phyloP scores from a whole-genome alignment of 2,797 vertebrate genomes.

The Fistularia tabacaria region DNA sequence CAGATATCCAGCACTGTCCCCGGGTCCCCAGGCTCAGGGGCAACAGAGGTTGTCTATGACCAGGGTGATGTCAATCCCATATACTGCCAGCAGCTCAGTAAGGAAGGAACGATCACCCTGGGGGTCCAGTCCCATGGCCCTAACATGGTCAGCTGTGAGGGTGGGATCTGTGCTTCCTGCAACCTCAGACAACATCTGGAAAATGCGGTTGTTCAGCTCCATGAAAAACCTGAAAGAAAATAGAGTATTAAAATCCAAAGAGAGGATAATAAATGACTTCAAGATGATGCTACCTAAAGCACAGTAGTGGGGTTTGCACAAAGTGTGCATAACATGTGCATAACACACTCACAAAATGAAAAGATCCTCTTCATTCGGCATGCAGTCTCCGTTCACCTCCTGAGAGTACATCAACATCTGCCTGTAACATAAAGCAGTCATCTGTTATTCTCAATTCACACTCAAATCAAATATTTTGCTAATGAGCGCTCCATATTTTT shows the following conservation, averaged over 20 bases:
- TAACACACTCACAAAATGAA: constrained; percentile 90
- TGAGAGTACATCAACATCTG: constrained; percentile 96
- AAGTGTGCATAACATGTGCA: neutral
- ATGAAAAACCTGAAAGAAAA: constrained; percentile 87
- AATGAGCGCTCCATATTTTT: too few species aligned
- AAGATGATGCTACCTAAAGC: neutral
- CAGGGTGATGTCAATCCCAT: constrained; percentile 90
- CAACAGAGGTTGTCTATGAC: constrained; percentile 98
- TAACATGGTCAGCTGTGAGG: constrained; percentile 88
- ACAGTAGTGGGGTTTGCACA: neutral
- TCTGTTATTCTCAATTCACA: neutral
- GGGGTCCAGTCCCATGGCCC: constrained; percentile 96
- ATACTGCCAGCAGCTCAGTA: constrained; percentile 92
- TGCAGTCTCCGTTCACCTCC: constrained; percentile 90
- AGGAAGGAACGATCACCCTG: constrained; percentile 91
- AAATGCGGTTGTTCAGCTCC: constrained; percentile 97
- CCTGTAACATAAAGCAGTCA: constrained; percentile 61
- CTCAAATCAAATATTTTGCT: too few species aligned
- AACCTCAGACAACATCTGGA: constrained; percentile 92
- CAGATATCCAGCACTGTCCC: constrained; percentile 47
- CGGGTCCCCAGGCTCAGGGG: constrained; percentile 68
- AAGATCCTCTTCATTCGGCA: constrained; percentile 94
- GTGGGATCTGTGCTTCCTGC: constrained; percentile 89
- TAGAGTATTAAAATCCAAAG: neutral
- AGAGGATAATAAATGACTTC: neutral